Evolutionary conservation across 1,140 invertebrate species (phyloP).

Genomic region (Paraescarpia echinospica): DNA sequence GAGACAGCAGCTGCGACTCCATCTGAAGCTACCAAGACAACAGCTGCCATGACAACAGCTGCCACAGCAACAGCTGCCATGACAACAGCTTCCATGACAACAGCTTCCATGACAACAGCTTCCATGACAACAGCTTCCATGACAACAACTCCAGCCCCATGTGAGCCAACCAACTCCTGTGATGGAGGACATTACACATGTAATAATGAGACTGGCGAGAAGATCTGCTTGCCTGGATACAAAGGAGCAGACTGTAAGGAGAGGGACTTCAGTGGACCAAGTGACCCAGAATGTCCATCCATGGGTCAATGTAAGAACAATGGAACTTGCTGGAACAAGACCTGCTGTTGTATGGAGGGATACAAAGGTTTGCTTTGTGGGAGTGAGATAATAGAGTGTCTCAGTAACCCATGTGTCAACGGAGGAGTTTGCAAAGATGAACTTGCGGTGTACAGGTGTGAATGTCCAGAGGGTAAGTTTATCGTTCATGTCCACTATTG

Average conservation of each 20-base stretch:
- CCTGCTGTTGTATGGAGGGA: slow-evolving; percentile 14
- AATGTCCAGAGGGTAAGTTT: background rate
- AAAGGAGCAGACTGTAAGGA: background rate
- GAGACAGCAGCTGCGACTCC: background rate
- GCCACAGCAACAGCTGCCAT: background rate
- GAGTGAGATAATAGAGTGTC: background rate
- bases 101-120: background rate
- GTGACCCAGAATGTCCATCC: background rate
- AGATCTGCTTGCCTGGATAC: background rate
- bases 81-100: background rate
- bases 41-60: no score
- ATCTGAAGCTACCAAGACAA: no score
- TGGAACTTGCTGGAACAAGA: slow-evolving; percentile 12
- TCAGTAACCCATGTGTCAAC: background rate
- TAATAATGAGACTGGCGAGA: background rate
- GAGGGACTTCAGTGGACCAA: background rate
- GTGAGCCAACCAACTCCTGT: background rate
- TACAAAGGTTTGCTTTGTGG: background rate
- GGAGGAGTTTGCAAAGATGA: slow-evolving; percentile 15
- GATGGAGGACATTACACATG: background rate
- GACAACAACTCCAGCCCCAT: background rate
- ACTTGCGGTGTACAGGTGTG: background rate
- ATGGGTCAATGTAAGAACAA: background rate
- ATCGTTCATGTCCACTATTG: no score
- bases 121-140: background rate